Conservation (phyloP, 2,888 invertebrate species). For the Galeruca laticollis region DNA sequence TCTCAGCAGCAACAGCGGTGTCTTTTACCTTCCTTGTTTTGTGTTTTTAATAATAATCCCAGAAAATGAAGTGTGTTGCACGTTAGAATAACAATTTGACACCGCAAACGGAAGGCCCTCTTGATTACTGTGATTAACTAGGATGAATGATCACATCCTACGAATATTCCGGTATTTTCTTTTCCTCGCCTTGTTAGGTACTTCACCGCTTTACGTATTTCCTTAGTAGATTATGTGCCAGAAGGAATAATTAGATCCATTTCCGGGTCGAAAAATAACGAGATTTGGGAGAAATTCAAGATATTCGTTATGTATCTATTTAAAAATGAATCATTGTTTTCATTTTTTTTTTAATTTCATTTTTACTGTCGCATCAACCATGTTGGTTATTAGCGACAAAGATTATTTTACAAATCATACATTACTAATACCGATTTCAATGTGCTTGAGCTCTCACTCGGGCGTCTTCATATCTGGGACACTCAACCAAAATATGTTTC, state of each 20-base stretch:
- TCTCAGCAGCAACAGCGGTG: constrained; percentile 2
- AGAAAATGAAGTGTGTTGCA: constrained; percentile 50
- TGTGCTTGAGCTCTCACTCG: no score
- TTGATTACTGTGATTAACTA: constrained; percentile 52
- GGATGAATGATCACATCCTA: constrained; percentile 49
- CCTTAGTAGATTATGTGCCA: background rate
- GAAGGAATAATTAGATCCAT: background rate
- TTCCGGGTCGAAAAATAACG: background rate
- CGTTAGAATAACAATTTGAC: constrained; percentile 50
- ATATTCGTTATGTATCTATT: background rate
- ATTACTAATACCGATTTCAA: no score
- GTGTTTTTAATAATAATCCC: constrained; percentile 55
- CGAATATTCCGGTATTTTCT: constrained; percentile 36
- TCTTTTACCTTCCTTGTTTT: constrained; percentile 47
- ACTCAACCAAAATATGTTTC: no score
- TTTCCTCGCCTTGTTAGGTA: constrained; percentile 42
- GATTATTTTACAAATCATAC: no score
- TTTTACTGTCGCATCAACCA: no score
- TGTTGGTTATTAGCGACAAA: no score
- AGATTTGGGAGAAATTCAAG: background rate
- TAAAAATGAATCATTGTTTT: no score
- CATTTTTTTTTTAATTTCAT: no score
- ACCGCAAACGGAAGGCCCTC: constrained; percentile 48
- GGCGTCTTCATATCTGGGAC: no score
- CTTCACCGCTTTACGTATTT: constrained; percentile 10